These are phyloP conservation scores for Daktulosphaira vitifoliae DNA, from an alignment of 1,140 invertebrate species.

Conservation along the genomic window DNA sequence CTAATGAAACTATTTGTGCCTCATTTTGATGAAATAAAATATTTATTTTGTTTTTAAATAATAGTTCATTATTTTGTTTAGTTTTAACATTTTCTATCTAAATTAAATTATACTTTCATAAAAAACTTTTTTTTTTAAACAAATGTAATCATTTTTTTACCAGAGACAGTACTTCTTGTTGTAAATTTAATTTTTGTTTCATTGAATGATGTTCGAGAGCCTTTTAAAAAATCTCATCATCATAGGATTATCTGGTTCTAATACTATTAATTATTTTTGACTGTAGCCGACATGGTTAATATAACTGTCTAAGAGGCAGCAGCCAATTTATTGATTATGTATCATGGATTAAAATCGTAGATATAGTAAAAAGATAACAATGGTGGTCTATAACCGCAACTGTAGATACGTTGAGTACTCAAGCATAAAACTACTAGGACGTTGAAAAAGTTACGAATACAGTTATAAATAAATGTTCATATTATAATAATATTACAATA, in stretches of 20 bases:
- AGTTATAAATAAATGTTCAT: too few relatives aligned
- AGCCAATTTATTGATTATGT: too few relatives aligned
- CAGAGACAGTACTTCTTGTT: constrained; percentile 2
- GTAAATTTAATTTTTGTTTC: constrained; percentile 2
- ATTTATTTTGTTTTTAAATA: constrained; percentile 16
- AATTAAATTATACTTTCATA: neutral
- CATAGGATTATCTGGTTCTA: constrained; percentile 21
- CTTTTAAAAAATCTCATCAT: constrained; percentile 27
- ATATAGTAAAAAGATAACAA: too few relatives aligned
- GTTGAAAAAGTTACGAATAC: too few relatives aligned
- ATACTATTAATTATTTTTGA: neutral
- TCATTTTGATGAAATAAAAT: neutral
- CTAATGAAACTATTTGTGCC: neutral
- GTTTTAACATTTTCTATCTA: neutral
- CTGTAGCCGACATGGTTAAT: too few relatives aligned
- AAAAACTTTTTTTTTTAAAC: neutral
- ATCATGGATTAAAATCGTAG: too few relatives aligned
- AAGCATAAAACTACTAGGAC: too few relatives aligned
- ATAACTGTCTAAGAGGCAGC: too few relatives aligned
- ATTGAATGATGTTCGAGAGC: constrained; percentile 19
- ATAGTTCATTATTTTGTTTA: constrained; percentile 15
- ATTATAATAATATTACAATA: too few relatives aligned
- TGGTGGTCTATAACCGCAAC: too few relatives aligned
- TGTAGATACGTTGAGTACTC: too few relatives aligned
- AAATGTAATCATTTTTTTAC: neutral